phyloP scores from a whole-genome alignment of 1,140 invertebrate genomes.

The Drosophila ficusphila region DNA sequence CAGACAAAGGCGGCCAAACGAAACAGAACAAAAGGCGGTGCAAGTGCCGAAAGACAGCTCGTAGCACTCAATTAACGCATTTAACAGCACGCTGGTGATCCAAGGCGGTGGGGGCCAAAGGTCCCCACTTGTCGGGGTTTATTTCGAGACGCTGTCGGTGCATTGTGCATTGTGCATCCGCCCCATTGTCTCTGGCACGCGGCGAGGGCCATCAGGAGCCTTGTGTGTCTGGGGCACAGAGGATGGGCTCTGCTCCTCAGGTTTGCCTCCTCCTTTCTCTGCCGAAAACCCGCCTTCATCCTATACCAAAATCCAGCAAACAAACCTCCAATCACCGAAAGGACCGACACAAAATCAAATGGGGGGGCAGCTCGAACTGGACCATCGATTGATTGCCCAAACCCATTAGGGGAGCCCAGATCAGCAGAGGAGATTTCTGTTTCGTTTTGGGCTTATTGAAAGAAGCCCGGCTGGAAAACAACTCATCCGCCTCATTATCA shows the following conservation, averaged over 20 bases:
- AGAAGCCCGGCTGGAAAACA: too few species aligned
- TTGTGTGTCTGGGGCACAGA: too few species aligned
- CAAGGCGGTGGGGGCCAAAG: slow-evolving; percentile 5
- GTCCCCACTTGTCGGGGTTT: slow-evolving; percentile 58
- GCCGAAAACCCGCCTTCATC: not conserved
- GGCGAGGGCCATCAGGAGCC: slow-evolving; percentile 41
- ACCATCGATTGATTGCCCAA: slow-evolving; percentile 24
- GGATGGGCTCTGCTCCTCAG: not conserved
- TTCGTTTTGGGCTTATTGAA: not conserved
- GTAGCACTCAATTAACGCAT: slow-evolving; percentile 78
- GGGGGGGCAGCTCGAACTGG: slow-evolving; percentile 7
- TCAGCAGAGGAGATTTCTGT: not conserved
- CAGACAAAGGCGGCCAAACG: slow-evolving; percentile 16
- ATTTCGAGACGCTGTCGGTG: slow-evolving; percentile 58
- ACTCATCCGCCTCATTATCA: too few species aligned
- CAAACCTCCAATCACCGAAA: slow-evolving; percentile 24
- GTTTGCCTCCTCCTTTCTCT: not conserved
- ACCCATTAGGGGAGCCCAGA: slow-evolving; percentile 4
- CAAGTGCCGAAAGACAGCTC: slow-evolving; percentile 57
- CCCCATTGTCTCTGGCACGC: slow-evolving; percentile 74
- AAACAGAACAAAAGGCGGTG: slow-evolving; percentile 20
- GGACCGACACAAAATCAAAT: slow-evolving; percentile 25
- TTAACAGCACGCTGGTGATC: slow-evolving; percentile 61
- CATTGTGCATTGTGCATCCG: slow-evolving; percentile 53
- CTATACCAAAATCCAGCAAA: not conserved